These are phyloP conservation scores for Drosophila lowei DNA, from an alignment of 1,140 invertebrate genomes.

Conservation along the genomic window DNA sequence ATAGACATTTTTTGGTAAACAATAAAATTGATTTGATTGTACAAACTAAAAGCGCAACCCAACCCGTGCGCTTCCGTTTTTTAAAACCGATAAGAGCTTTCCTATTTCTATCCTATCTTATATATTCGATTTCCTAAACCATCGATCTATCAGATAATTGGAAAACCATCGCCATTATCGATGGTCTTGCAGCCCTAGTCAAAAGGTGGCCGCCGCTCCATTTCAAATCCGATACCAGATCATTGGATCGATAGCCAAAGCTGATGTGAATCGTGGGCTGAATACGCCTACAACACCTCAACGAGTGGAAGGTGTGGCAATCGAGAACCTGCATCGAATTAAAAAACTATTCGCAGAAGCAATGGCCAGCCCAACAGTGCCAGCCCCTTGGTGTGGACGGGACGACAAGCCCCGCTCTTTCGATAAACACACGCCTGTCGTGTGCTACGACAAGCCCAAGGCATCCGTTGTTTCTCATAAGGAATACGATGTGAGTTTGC, in stretches of 20 bases:
- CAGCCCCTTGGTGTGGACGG: constrained; percentile 61
- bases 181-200: no score
- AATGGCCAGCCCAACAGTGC: constrained; percentile 28
- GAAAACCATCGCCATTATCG: no score
- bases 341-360: background rate
- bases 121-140: no score
- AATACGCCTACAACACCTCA: background rate
- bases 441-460: constrained; percentile 82
- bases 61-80: no score
- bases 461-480: constrained; percentile 68
- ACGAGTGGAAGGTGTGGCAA: no score
- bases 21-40: constrained; percentile 45
- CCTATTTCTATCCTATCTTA: no score
- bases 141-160: no score
- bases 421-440: constrained; percentile 59
- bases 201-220: no score
- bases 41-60: constrained; percentile 8
- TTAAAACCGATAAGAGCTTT: background rate
- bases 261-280: no score
- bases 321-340: background rate
- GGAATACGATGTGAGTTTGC: constrained; percentile 69
- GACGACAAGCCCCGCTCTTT: constrained; percentile 62
- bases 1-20: constrained; percentile 22
- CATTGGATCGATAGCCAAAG: background rate
- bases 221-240: constrained; percentile 6